Evolutionary conservation across 2,113 vertebrate species (phyloP).

Genomic region (Emydocephalus ijimae): DNA sequence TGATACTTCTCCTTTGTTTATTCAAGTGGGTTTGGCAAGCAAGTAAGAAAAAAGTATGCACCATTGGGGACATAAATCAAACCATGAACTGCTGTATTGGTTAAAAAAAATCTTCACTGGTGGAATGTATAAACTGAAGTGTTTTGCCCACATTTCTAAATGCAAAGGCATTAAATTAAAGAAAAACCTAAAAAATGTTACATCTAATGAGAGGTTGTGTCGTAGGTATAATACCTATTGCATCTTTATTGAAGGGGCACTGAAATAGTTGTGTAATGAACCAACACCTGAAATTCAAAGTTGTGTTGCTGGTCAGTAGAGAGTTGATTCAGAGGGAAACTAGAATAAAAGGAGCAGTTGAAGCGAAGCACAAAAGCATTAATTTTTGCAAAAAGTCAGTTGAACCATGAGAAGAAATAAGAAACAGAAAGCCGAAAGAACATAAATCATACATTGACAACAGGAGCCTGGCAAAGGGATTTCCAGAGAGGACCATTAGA

Average conservation of each 20-base stretch:
- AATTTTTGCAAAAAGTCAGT: not conserved
- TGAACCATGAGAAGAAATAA: not conserved
- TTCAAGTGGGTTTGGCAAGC: not conserved
- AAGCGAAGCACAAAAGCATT: not conserved
- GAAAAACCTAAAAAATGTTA: not conserved
- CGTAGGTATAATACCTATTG: not conserved
- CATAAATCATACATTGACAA: not conserved
- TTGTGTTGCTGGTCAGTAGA: not conserved
- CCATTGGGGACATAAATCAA: not conserved
- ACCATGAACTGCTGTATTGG: not conserved
- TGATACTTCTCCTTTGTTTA: not conserved
- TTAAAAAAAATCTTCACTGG: not conserved
- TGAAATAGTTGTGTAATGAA: not conserved
- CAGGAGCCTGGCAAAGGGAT: not conserved
- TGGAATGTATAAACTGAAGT: not conserved
- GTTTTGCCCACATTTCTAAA: not conserved
- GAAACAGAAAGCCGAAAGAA: not conserved
- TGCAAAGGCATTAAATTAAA: not conserved
- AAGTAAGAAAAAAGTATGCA: not conserved
- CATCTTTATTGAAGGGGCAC: not conserved
- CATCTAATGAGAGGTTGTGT: not conserved
- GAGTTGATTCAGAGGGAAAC: not conserved
- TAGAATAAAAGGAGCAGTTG: not conserved
- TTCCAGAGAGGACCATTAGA: not conserved
- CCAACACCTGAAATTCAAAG: not conserved